phyloP scores from a whole-genome alignment of 2,113 vertebrate species.

The Myotis brandtii region DNA sequence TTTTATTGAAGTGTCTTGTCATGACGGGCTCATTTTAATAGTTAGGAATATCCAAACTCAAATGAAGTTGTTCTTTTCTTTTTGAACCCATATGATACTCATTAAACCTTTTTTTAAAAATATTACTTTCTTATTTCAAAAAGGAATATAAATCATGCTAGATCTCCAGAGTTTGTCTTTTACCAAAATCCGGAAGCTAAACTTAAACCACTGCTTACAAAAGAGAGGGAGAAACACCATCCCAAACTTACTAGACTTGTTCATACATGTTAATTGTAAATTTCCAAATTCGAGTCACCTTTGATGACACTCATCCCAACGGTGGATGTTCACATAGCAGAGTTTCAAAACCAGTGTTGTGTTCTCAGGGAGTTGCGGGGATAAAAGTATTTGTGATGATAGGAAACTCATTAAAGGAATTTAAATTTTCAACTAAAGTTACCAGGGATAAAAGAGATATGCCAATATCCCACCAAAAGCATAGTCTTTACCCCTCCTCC shows the following conservation, averaged over 20 bases:
- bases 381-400: background rate
- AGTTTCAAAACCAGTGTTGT: background rate
- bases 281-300: background rate
- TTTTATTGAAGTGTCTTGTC: background rate
- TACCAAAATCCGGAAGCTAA: background rate
- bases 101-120: background rate
- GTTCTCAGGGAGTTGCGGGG: background rate
- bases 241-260: background rate
- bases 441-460: background rate
- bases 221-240: background rate
- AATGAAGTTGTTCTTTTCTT: background rate
- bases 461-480: background rate
- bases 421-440: slow-evolving; percentile 31
- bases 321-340: background rate
- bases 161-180: background rate
- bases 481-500: background rate
- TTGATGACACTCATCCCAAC: background rate
- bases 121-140: background rate
- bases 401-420: background rate
- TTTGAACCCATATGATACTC: background rate
- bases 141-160: background rate
- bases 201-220: background rate
- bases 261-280: background rate
- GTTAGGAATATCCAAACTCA: background rate
- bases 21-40: background rate